phyloP scores from a whole-genome alignment of 2,797 vertebrate species.

The Poecilia velifera region DNA sequence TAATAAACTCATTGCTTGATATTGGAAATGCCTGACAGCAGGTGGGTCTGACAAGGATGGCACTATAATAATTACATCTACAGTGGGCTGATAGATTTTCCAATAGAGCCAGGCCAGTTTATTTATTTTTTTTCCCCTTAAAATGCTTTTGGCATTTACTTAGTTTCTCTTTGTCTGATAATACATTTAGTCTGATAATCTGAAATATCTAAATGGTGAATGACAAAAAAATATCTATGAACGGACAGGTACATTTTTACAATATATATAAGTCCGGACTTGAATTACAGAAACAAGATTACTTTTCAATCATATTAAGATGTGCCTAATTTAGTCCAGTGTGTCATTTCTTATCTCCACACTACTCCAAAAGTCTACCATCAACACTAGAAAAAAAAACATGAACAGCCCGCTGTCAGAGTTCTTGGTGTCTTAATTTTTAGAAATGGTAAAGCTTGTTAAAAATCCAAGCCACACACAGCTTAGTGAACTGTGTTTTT shows the following conservation, averaged over 20 bases:
- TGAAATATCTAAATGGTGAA: not conserved
- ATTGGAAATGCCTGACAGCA: not conserved
- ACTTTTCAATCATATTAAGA: not conserved
- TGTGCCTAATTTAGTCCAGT: not conserved
- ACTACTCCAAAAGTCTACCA: not conserved
- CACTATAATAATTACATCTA: not conserved
- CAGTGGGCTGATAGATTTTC: not conserved
- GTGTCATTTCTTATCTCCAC: not conserved
- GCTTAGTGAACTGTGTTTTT: constrained; percentile 37
- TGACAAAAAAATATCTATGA: not conserved
- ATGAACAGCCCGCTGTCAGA: constrained; percentile 1
- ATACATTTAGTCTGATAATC: not conserved
- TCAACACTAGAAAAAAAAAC: not conserved
- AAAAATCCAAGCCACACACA: constrained; percentile 36
- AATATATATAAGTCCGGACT: not conserved
- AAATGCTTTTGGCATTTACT: no score
- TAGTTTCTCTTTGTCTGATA: not conserved
- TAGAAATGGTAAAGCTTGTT: constrained; percentile 26
- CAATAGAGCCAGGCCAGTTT: not conserved
- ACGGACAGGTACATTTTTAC: not conserved
- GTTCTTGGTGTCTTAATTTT: constrained; percentile 6
- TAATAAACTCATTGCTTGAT: not conserved
- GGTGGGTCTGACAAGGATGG: not conserved
- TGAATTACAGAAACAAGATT: not conserved
- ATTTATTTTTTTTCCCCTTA: no score